Evolutionary conservation across 2,113 vertebrate species (phyloP).

Genomic region (Myanophis thanlyinensis): DNA sequence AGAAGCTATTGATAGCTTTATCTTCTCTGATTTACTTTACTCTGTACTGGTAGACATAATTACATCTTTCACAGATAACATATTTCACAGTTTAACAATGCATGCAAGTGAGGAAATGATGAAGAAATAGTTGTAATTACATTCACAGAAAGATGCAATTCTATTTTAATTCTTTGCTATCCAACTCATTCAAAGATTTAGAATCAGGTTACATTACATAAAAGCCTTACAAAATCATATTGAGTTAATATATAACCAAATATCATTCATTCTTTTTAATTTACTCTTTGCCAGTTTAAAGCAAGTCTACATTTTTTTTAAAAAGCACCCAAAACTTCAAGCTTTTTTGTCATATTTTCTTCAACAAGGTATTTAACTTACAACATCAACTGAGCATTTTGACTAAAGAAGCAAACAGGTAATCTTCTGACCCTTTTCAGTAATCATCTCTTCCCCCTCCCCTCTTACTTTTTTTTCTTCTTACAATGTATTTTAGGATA

Average conservation of each 20-base stretch:
- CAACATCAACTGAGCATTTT: slow-evolving; percentile 59
- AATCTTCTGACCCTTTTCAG: slow-evolving; percentile 75
- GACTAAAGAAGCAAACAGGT: slow-evolving; percentile 64
- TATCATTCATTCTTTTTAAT: not conserved
- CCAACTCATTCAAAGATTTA: not conserved
- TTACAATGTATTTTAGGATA: slow-evolving; percentile 75
- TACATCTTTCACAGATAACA: not conserved
- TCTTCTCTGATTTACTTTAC: not conserved
- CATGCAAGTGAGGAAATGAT: not conserved
- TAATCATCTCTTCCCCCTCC: slow-evolving; percentile 61
- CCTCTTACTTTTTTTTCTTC: not conserved
- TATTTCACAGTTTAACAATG: not conserved
- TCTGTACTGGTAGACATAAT: not conserved
- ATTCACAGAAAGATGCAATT: not conserved
- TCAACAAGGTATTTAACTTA: slow-evolving; percentile 37
- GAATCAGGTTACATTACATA: not conserved
- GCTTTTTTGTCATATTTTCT: slow-evolving; percentile 33
- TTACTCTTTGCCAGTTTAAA: not conserved
- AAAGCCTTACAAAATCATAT: not conserved
- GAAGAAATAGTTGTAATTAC: not conserved
- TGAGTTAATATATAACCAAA: not conserved
- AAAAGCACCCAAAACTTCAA: not conserved
- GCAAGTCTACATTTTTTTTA: not conserved
- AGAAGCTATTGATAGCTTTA: not conserved
- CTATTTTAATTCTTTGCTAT: not conserved